Evolutionary conservation across 2,797 vertebrate genomes (phyloP).

Genomic region (Acanthurus leucopareius): DNA sequence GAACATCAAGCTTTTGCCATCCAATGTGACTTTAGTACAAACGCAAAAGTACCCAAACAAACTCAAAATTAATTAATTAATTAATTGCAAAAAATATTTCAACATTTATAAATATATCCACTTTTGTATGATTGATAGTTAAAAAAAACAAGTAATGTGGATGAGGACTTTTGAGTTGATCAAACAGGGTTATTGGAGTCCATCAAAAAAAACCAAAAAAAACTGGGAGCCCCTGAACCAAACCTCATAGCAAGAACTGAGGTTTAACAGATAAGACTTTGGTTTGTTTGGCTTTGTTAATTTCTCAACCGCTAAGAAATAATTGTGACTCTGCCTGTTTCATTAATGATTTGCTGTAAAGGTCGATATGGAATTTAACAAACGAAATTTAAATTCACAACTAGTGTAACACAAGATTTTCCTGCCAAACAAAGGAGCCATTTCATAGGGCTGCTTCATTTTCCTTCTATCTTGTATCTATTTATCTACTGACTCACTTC

Average conservation of each 20-base stretch:
- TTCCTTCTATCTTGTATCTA: slow-evolving; percentile 1
- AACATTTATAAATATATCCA: neutral
- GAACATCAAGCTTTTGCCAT: neutral
- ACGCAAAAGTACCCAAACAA: neutral
- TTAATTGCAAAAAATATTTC: too few relatives aligned
- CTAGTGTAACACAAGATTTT: neutral
- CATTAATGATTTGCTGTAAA: slow-evolving; percentile 6
- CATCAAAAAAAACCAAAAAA: too few relatives aligned
- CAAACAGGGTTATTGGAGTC: too few relatives aligned
- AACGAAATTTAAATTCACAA: slow-evolving; percentile 3
- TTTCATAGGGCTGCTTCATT: slow-evolving; percentile 6
- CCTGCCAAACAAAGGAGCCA: neutral
- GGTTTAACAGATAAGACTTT: too few relatives aligned
- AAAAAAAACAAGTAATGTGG: neutral
- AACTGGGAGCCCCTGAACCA: too few relatives aligned
- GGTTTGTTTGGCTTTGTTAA: too few relatives aligned
- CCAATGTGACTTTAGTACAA: neutral
- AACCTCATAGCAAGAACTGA: too few relatives aligned
- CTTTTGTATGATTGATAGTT: too few relatives aligned
- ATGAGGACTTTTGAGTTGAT: too few relatives aligned
- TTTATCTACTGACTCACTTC: slow-evolving; percentile 26
- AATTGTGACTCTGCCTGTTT: slow-evolving; percentile 4
- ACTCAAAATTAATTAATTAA: neutral
- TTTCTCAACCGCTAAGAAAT: too few relatives aligned
- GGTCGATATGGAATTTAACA: neutral